phyloP scores from a whole-genome alignment of 2,113 vertebrate genomes.

The Tragelaphus imberbis region DNA sequence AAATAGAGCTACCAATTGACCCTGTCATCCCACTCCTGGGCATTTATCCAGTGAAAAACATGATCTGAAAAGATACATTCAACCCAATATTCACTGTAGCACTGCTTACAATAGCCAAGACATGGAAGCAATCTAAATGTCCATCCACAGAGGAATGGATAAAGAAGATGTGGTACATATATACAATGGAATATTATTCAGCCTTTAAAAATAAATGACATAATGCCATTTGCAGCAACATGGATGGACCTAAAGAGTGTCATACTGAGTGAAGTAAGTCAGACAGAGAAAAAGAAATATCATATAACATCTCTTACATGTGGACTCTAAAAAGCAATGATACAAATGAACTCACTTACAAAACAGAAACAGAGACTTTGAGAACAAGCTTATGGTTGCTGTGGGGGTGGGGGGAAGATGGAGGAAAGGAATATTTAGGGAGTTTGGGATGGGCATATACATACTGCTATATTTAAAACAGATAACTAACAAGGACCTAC shows the following conservation, averaged over 20 bases:
- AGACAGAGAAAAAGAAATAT: background rate
- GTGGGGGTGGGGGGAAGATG: background rate
- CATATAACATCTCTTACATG: background rate
- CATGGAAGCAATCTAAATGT: background rate
- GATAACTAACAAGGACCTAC: background rate
- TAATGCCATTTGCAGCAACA: background rate
- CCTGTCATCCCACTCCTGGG: background rate
- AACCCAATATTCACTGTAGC: background rate
- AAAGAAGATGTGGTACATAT: background rate
- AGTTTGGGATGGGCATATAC: background rate
- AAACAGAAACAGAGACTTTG: background rate
- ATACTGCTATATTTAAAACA: background rate
- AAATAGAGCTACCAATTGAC: background rate
- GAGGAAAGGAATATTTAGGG: background rate
- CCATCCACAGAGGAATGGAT: background rate
- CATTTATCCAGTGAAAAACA: background rate
- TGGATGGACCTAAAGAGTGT: background rate
- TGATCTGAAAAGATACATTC: background rate
- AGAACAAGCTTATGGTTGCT: background rate
- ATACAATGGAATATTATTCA: background rate
- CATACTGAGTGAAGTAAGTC: background rate
- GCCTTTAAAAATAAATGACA: background rate
- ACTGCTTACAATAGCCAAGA: background rate
- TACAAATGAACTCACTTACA: background rate
- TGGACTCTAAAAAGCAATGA: background rate